Evolutionary conservation across 2,797 vertebrate species (phyloP).

Genomic region (Notoglanidium macrostoma): DNA sequence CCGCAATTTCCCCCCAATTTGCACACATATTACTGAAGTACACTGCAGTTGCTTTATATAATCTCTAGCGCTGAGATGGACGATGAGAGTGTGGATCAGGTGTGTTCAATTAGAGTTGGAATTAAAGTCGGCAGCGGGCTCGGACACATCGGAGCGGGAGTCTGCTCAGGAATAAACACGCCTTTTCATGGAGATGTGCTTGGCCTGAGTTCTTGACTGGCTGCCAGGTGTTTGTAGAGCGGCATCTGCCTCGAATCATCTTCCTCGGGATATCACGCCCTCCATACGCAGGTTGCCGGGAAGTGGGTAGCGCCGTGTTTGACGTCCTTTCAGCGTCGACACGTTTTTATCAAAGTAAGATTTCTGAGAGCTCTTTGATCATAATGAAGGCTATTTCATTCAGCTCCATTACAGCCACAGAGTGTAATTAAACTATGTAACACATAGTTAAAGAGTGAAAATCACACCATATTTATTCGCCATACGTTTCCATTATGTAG

Average conservation of each 20-base stretch:
- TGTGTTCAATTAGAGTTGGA: background rate
- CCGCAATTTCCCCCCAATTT: background rate
- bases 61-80: background rate
- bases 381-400: conserved; percentile 24
- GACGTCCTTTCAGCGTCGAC: background rate
- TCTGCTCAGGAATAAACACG: background rate
- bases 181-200: background rate
- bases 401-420: background rate
- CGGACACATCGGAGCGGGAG: background rate
- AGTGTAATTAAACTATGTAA: background rate
- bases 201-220: background rate
- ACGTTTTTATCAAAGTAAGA: background rate
- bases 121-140: background rate
- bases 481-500: background rate
- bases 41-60: background rate
- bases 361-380: conserved; percentile 16
- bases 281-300: background rate
- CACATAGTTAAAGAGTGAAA: background rate
- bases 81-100: background rate
- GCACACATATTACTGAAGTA: background rate
- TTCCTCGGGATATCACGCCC: background rate
- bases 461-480: background rate
- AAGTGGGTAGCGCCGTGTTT: background rate
- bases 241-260: conserved; percentile 8
- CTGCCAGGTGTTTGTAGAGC: conserved; percentile 9